These are phyloP conservation scores for Neosalanx taihuensis DNA, from an alignment of 2,797 vertebrate genomes.

Conservation along the genomic window DNA sequence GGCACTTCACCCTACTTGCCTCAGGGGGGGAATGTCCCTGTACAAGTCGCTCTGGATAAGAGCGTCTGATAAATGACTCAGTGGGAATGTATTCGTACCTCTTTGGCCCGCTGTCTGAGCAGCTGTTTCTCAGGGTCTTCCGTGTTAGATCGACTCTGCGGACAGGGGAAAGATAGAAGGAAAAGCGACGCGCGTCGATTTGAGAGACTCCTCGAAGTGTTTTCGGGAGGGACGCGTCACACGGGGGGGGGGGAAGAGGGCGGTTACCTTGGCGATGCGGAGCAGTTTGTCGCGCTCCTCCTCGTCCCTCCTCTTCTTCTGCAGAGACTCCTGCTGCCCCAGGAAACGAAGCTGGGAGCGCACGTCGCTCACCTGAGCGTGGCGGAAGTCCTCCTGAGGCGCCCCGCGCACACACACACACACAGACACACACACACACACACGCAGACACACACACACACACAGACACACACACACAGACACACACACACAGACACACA, in stretches of 20 bases:
- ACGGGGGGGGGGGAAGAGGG: no score
- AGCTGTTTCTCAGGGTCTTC: constrained; percentile 88
- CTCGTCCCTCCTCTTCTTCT: constrained; percentile 84
- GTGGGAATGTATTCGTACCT: constrained; percentile 70
- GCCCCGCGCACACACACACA: background rate
- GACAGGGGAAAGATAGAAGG: background rate
- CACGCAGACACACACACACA: no score
- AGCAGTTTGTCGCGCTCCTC: constrained; percentile 86
- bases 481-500: background rate
- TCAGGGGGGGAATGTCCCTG: no score
- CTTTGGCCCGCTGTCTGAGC: constrained; percentile 93
- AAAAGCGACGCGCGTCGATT: background rate
- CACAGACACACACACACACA: constrained; percentile 1
- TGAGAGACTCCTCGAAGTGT: background rate
- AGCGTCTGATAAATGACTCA: no score
- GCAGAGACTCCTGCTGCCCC: constrained; percentile 85
- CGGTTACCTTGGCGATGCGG: constrained; percentile 82
- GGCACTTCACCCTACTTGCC: no score
- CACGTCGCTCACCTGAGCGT: constrained; percentile 77
- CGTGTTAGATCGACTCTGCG: constrained; percentile 84
- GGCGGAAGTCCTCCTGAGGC: constrained; percentile 75
- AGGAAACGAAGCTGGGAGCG: constrained; percentile 88
- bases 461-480: background rate
- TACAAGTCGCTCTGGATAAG: no score
- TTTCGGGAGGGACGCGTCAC: background rate